Evolutionary conservation across 2,797 vertebrate species (phyloP).

Genomic region (Leptodactylus fallax): DNA sequence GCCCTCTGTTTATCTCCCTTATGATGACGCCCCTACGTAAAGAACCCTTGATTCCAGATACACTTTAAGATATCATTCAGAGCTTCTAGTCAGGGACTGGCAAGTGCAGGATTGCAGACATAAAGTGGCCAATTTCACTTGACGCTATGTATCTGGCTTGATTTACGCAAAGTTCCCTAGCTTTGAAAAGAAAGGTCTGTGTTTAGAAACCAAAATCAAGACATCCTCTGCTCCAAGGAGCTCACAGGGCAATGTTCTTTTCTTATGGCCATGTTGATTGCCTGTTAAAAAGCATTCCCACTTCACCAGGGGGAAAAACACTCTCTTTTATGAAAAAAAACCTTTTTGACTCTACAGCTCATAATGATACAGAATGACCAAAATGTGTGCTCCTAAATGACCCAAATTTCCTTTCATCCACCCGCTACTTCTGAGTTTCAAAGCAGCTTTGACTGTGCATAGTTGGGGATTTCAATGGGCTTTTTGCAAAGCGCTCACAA

Average conservation of each 20-base stretch:
- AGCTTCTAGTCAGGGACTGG: not conserved
- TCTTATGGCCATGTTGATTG: slow-evolving; percentile 28
- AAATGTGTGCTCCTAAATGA: slow-evolving; percentile 41
- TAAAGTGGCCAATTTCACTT: not conserved
- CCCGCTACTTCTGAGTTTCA: slow-evolving; percentile 31
- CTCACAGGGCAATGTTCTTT: not conserved
- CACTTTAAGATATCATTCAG: not conserved
- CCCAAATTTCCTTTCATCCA: slow-evolving; percentile 56
- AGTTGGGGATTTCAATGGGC: slow-evolving; percentile 33
- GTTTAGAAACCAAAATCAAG: slow-evolving; percentile 19
- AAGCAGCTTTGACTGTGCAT: slow-evolving; percentile 35
- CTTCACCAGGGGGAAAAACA: slow-evolving; percentile 14
- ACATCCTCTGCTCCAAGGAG: not conserved
- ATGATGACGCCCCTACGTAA: not conserved
- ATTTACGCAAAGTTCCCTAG: not conserved
- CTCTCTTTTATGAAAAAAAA: slow-evolving; percentile 9
- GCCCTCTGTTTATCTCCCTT: not conserved
- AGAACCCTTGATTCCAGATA: not conserved
- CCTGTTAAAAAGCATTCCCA: slow-evolving; percentile 20
- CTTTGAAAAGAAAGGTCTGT: slow-evolving; percentile 13
- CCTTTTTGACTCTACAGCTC: slow-evolving; percentile 28
- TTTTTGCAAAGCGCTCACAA: slow-evolving; percentile 33
- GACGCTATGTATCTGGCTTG: not conserved
- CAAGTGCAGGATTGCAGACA: not conserved
- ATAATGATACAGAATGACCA: slow-evolving; percentile 51